A percentile compares a stretch with the other conserved stretches of the same genome.
Evolutionary conservation across 2,113 vertebrate genomes (phyloP).

Genomic region (Nanorana parkeri): DNA sequence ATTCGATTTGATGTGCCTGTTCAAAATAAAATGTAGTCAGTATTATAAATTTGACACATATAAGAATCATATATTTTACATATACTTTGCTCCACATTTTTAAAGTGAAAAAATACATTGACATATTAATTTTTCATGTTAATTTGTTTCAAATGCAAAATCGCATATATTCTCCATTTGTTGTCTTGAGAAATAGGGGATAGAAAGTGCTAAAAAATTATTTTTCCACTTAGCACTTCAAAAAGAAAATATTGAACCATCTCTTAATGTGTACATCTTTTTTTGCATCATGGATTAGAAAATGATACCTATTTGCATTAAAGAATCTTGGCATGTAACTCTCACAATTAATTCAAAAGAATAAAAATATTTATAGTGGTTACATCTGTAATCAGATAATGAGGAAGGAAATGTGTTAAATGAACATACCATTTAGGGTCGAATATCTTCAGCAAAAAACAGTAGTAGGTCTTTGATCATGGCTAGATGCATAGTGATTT

Average conservation of each 20-base stretch:
- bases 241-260: background rate
- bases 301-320: constrained; percentile 63
- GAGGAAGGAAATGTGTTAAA: constrained; percentile 72
- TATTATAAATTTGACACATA: too few species aligned
- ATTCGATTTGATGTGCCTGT: background rate
- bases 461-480: constrained; percentile 80
- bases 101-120: too few species aligned
- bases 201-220: constrained; percentile 8
- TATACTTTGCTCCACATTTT: too few species aligned
- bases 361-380: constrained; percentile 68
- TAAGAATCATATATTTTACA: too few species aligned
- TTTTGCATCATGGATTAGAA: constrained; percentile 61
- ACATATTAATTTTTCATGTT: too few species aligned
- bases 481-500: constrained; percentile 77
- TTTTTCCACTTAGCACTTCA: background rate
- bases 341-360: constrained; percentile 71
- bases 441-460: constrained; percentile 71
- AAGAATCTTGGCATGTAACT: constrained; percentile 67
- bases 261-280: constrained; percentile 44
- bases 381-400: constrained; percentile 78
- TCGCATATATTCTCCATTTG: too few species aligned
- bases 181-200: constrained; percentile 2
- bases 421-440: constrained; percentile 73
- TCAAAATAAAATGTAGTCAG: too few species aligned
- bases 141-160: too few species aligned